Evolutionary conservation across 2,113 vertebrate genomes (phyloP).

Genomic region (Pachyramphus minor): DNA sequence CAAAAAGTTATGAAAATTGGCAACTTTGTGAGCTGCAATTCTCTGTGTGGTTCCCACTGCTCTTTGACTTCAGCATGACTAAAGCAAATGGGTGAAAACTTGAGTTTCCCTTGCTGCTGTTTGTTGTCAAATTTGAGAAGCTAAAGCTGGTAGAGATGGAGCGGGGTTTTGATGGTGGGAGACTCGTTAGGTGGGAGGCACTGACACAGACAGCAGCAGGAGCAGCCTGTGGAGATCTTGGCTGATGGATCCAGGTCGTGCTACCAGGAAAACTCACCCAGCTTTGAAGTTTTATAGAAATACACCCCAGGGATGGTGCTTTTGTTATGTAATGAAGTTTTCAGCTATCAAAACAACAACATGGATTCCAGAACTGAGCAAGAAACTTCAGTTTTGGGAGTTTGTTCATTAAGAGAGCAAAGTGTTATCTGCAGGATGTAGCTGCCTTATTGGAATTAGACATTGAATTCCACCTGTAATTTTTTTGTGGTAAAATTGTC

Average conservation of each 20-base stretch:
- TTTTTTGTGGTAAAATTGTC: not conserved
- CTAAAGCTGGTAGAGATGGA: not conserved
- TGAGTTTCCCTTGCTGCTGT: not conserved
- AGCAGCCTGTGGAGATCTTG: not conserved
- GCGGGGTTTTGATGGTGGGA: not conserved
- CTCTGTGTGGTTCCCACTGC: not conserved
- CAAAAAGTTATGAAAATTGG: not conserved
- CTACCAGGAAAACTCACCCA: not conserved
- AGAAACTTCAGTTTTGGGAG: not conserved
- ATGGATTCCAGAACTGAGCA: not conserved
- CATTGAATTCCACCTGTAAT: not conserved
- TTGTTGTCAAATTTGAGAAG: not conserved
- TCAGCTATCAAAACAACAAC: not conserved
- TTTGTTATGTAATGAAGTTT: not conserved
- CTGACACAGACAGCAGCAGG: not conserved
- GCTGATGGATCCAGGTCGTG: not conserved
- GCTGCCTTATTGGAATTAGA: not conserved
- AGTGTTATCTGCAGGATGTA: not conserved
- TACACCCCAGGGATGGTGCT: not conserved
- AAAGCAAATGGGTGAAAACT: not conserved
- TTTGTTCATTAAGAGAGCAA: not conserved
- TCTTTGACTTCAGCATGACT: not conserved
- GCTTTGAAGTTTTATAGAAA: not conserved
- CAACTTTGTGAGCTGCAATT: not conserved
- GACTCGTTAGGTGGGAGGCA: accelerated